Evolutionary conservation across 1,140 invertebrate genomes (phyloP).

Genomic region (Tigriopus japonicus): DNA sequence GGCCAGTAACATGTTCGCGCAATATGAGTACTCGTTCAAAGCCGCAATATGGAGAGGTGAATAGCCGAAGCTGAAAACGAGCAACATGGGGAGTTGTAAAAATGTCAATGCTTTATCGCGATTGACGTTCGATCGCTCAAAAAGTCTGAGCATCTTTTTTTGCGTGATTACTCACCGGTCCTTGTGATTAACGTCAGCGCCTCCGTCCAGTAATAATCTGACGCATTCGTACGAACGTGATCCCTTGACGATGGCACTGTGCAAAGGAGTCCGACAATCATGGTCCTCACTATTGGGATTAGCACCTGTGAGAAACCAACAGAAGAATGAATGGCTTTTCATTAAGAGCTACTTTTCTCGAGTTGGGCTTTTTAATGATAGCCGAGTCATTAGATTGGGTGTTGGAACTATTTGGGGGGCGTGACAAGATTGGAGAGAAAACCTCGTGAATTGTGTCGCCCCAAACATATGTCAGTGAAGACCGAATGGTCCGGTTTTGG

Average conservation of each 20-base stretch:
- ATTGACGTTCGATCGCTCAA: too few relatives aligned
- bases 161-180: conserved; percentile 3
- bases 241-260: conserved; percentile 14
- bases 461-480: too few relatives aligned
- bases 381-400: too few relatives aligned
- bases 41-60: conserved; percentile 71
- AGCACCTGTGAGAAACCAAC: background rate
- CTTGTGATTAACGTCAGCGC: conserved; percentile 15
- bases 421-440: too few relatives aligned
- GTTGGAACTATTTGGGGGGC: too few relatives aligned
- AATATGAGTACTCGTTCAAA: conserved; percentile 57
- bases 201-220: conserved; percentile 6
- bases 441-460: too few relatives aligned
- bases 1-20: conserved; percentile 57
- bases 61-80: conserved; percentile 36
- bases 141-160: too few relatives aligned
- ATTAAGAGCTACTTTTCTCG: too few relatives aligned
- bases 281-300: conserved; percentile 8
- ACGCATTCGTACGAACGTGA: conserved; percentile 15
- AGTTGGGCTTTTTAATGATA: too few relatives aligned
- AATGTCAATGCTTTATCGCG: too few relatives aligned
- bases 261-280: conserved; percentile 10
- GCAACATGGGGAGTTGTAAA: background rate
- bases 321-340: too few relatives aligned
- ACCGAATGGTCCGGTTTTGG: too few relatives aligned